Evolutionary conservation across 2,888 invertebrate genomes (phyloP), one percentile per base, ranked within the genome.

Genomic region (Lagria hirta): DNA sequence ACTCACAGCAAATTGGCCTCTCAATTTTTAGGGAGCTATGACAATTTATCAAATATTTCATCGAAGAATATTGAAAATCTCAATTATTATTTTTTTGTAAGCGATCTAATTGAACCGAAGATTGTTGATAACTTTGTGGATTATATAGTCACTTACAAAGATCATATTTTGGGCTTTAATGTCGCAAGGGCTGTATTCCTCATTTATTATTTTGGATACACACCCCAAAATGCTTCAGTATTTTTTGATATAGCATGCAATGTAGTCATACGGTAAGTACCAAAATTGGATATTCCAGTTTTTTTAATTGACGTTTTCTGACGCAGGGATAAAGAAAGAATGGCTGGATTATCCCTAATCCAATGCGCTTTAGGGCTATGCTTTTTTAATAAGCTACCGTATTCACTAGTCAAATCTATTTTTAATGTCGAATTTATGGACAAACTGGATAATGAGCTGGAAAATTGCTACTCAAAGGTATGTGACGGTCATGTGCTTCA

Each of bases 391-490:
- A 59, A 66, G 7, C 65, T 81, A 24, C 73, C 79, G 0, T 68
- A 70, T 29, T 65, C 72, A 12, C 65, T 81, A 6, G 70, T 80
- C 12, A 72, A 77, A 54, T 70, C 73, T 51, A 75, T 81, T 24
- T 82, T 82, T 60, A 78, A 76, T 49, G 74, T 79, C 1, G 72
- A 75, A 36, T 82, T 82, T 60, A 73, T 82, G 52, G 77, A 79
- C 51, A 72, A 75, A 51, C 61, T 82, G 1, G 82, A 82, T 54
- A 68, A 71, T 3, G 81, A 82, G 64, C 71, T 82, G 32, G 68
- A 72, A 28, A 66, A 70, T 43, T 78, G 78, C 54, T 78, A 78
- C 57, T 75, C 74, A 8, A 79, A 75, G 67, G 77, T 76, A 65
- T 48, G 42, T 23, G 6, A 6, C 4, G 6, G 20, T 10, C n/a